phyloP scores from a whole-genome alignment of 2,888 invertebrate genomes.

The Saturnia japonica region DNA sequence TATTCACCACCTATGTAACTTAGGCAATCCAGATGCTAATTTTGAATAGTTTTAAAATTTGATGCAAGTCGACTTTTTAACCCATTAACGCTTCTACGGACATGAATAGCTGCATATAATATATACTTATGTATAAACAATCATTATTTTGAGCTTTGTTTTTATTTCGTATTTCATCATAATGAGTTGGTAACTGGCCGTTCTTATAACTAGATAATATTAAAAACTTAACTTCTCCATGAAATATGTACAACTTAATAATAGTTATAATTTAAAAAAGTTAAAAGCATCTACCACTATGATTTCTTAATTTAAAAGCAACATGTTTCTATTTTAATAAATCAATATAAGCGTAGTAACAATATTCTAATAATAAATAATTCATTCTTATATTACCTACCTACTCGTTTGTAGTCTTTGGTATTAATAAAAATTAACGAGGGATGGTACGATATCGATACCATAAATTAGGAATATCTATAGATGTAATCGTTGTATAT shows the following conservation, averaged over 20 bases:
- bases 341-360: conserved; percentile 52
- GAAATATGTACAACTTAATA: conserved; percentile 55
- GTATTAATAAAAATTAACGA: conserved; percentile 49
- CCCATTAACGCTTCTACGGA: background rate
- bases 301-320: conserved; percentile 22
- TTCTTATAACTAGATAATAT: conserved; percentile 29
- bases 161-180: background rate
- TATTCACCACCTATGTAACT: too few relatives aligned
- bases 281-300: conserved; percentile 20
- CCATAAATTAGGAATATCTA: conserved; percentile 49
- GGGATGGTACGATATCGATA: conserved; percentile 46
- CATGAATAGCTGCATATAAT: background rate
- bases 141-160: background rate
- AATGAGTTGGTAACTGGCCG: conserved; percentile 25
- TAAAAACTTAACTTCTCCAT: conserved; percentile 39
- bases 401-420: conserved; percentile 35
- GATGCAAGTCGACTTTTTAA: too few relatives aligned
- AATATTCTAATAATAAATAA: conserved; percentile 40
- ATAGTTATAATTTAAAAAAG: conserved; percentile 36
- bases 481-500: conserved; percentile 61
- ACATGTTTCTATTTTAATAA: conserved; percentile 36
- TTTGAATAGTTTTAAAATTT: too few relatives aligned
- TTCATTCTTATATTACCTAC: conserved; percentile 24
- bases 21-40: too few relatives aligned
- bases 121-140: background rate